Percentiles rank a stretch among this genome's conserved stretches.
Conservation (phyloP, 2,888 invertebrate genomes). For the Eupithecia dodoneata region DNA sequence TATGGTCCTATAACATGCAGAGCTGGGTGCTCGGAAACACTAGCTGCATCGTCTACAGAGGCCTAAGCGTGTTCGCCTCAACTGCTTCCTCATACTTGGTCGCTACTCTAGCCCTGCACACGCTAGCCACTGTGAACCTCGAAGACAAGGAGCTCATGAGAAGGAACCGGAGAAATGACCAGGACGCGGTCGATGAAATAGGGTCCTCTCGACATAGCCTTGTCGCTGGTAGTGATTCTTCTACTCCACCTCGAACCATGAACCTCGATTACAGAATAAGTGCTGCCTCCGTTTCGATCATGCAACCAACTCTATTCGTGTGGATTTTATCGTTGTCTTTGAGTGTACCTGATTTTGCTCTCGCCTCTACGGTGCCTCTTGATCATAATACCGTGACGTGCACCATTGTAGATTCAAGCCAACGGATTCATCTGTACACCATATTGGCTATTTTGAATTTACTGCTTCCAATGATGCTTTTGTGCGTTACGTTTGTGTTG, state of each 20-base stretch:
- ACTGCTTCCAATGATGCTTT: constrained; percentile 68
- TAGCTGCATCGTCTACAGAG: constrained; percentile 82
- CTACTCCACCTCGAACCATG: constrained; percentile 79
- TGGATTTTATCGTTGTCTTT: constrained; percentile 85
- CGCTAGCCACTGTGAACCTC: constrained; percentile 81
- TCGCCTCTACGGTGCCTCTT: constrained; percentile 76
- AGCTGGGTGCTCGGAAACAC: constrained; percentile 80
- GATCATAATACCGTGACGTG: constrained; percentile 73
- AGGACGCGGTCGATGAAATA: constrained; percentile 74
- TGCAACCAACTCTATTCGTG: constrained; percentile 81
- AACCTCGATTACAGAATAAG: constrained; percentile 81
- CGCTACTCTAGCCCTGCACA: constrained; percentile 83
- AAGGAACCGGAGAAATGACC: constrained; percentile 62
- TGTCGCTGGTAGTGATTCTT: constrained; percentile 76
- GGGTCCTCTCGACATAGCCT: constrained; percentile 78
- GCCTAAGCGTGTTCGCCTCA: constrained; percentile 81
- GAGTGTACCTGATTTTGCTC: constrained; percentile 84
- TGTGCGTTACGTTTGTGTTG: constrained; percentile 59
- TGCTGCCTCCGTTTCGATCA: constrained; percentile 74
- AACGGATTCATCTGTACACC: constrained; percentile 73
- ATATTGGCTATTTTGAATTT: constrained; percentile 73
- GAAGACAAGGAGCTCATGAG: constrained; percentile 70
- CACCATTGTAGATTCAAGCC: constrained; percentile 79
- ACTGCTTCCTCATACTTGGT: constrained; percentile 84
- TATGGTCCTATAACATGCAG: constrained; percentile 78